Evolutionary conservation across 1,140 invertebrate genomes (phyloP), one percentile per base, ranked within the genome.

Genomic region (Tetramorium alpestre): DNA sequence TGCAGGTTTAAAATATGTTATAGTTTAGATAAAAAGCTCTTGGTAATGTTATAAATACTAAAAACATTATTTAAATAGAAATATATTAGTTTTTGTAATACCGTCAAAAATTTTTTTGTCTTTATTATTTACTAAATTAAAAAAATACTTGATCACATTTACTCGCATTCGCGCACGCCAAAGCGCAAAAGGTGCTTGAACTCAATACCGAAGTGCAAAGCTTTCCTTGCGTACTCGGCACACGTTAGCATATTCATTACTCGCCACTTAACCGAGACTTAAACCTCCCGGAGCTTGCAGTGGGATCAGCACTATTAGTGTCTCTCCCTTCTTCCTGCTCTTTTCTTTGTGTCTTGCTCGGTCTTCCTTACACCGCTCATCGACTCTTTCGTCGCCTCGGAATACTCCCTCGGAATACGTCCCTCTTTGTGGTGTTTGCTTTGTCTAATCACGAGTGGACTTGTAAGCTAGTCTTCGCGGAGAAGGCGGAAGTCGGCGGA

Each of bases 231-330:
- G 89, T 91, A 87, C 89, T 94, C 92, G 91, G 89, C 91, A 93
- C 92, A 93, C 92, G 93, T 94, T 94, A 92, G 92, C 93, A 92
- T 93, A 93, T 94, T 93, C 92, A 93, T 94, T 93, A 92, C 91
- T 86, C 90, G 87, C 87, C 89, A 89, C 90, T 94, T 93, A 93
- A 89, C 82, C 88, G 86, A 65, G 89, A 89, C 92, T 93, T 90
- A 84, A 89, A 88, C 84, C 89, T 88, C 70, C 69, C 76, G 58
- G 82, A 90, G 89, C 81, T 90, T 88, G 87, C 87, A 80, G 89
- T 89, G 87, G 85, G 89, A 93, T 93, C 93, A 93, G 89, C 93
- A 93, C 89, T 93, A 92, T 94, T 93, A 93, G 90, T 92, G 85
- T 90, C 89, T 87, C 89, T 76, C 69, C 72, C 41, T 85, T 81